Evolutionary conservation across 2,113 vertebrate species (phyloP).

Genomic region (Marmota monax): DNA sequence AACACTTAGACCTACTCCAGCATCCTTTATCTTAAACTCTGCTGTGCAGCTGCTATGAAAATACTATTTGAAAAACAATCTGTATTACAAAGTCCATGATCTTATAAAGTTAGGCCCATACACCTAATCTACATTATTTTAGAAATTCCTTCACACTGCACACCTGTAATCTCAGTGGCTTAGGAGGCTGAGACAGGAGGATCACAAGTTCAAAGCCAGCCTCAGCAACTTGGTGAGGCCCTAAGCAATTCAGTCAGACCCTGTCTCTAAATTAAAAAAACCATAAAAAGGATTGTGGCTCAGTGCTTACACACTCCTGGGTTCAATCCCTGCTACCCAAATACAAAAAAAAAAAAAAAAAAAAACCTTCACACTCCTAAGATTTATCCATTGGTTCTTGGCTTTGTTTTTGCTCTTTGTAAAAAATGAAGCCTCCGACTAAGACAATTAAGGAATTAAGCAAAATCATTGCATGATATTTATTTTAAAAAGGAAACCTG

Average conservation of each 20-base stretch:
- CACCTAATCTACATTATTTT: not conserved
- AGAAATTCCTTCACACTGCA: not conserved
- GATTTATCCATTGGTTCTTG: not conserved
- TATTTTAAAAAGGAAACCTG: not conserved
- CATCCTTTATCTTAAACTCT: constrained; percentile 1
- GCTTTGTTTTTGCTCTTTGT: not conserved
- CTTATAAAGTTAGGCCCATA: not conserved
- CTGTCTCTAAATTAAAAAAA: too few species aligned
- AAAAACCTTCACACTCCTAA: not conserved
- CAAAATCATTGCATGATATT: not conserved
- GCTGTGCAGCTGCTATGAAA: not conserved
- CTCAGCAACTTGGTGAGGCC: too few species aligned
- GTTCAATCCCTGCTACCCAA: too few species aligned
- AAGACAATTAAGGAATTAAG: not conserved
- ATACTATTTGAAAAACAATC: not conserved
- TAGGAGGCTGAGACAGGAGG: too few species aligned
- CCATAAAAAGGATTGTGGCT: too few species aligned
- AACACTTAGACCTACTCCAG: not conserved
- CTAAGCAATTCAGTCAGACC: too few species aligned
- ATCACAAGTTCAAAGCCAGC: too few species aligned
- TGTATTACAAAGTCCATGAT: not conserved
- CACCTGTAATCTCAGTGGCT: too few species aligned
- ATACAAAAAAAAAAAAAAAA: too few species aligned
- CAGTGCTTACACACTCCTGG: too few species aligned
- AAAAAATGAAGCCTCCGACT: not conserved